These are phyloP conservation scores for Onychomys torridus DNA, from an alignment of 2,797 vertebrate genomes.

Conservation along the genomic window DNA sequence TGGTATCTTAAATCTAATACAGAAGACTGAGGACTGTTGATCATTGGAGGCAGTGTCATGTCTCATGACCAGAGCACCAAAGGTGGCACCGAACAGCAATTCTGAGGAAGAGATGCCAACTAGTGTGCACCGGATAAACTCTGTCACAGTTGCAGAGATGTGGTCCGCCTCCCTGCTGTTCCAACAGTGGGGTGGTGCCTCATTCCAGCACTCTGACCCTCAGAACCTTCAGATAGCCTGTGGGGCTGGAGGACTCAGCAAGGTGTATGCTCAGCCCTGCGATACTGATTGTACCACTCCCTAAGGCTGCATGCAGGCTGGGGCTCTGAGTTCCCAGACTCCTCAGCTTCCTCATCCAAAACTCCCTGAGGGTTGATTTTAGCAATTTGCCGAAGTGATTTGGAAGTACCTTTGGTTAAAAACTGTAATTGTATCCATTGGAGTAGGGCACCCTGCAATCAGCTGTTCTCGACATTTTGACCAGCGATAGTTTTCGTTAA, in stretches of 20 bases:
- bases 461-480: not conserved
- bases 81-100: not conserved
- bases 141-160: not conserved
- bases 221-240: accelerated
- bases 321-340: not conserved
- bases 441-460: not conserved
- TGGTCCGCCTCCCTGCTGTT: accelerated
- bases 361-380: not conserved
- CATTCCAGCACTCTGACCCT: not conserved
- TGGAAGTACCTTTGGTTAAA: not conserved
- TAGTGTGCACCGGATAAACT: not conserved
- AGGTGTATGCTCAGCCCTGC: not conserved
- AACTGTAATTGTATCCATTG: not conserved
- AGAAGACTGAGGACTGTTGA: too few relatives aligned
- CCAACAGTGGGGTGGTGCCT: accelerated
- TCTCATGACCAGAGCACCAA: not conserved
- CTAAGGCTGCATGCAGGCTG: accelerated
- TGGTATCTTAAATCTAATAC: not conserved
- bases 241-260: not conserved
- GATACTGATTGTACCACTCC: not conserved
- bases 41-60: not conserved
- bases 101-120: not conserved
- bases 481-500: not conserved
- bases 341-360: not conserved
- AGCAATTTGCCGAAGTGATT: not conserved